Base-by-base conservation (phyloP, 2,797 vertebrate species). In the Novumbra hubbsi region DNA sequence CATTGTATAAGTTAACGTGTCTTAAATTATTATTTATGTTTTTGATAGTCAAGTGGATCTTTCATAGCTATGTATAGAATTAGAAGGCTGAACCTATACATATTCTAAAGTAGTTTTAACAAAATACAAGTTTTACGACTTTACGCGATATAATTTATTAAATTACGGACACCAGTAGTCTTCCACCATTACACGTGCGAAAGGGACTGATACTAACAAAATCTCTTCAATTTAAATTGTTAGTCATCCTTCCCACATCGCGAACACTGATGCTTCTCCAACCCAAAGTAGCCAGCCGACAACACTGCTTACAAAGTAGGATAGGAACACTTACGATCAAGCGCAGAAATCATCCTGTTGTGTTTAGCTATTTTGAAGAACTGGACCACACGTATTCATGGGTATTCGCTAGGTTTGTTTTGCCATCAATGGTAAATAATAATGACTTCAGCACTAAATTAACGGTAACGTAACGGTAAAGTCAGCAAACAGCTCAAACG, bases 401-500 rank as follows among this genome's bases (percentile, higher is more conserved):
- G 21, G 19, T 30, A 17, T 45, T 15, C 17, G 41, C 24, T 11
- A 52, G 27, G 28, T 70, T 52, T 14, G 12, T 19, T 8, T 27
- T 12, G 4, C 15, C 68, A 52, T 27, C 55, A 17, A 70, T 7
- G 68, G 7, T 50, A 28, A n/a, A 45, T 4, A 14, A 15, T 16
- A 38, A 57, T 16, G 21, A 24, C 12, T 67, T 45, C 41, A 45
- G 41, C 66, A 45, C 21, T 27, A 24, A 14, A 21, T 5, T 12
- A n/a, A 69, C 45, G 27, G 48, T 50, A 52, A 52, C 16, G 68
- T 70, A 50, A 16, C 68, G 3, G 67, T 14, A 73, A 88, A 90
- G 78, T 84, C 38, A 38, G 79, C 79, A 27, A 32, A 65, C 78
- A 83, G 81, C 81, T 80, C 66, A 73, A 78, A 74, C 38, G 80